Base-by-base conservation (phyloP, 37 sponge, comb jelly and placozoan species). In the Spongia lamella region DNA sequence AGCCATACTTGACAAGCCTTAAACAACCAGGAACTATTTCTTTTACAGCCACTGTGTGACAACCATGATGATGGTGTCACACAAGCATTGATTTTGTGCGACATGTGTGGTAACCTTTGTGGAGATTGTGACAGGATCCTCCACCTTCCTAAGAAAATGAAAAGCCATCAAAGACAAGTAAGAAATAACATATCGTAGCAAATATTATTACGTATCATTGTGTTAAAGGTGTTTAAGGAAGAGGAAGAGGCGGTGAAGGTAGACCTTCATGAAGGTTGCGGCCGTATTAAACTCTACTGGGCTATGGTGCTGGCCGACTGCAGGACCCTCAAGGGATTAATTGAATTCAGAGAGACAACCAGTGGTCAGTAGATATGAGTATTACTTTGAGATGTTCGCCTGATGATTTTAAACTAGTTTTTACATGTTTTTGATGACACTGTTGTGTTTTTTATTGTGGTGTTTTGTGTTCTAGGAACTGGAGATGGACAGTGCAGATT, bases 221-320 rank as follows among this genome's bases (percentile, higher is more conserved):
- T 34, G 13, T 34, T 32, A 25, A 65, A 95, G 96, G 88, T 97
- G 32, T 94, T 97, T 85, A 97, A 97, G 50, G 98, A 90, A 43
- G 98, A 93, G 34, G 98, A 97, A 66, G 98, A 93, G 75, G 92
- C 94, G 16, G 88, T 97, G 51, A 93, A 91, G 67, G 92, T 93
- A 32, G 91, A 93, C 24, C 78, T 94, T 0, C 94, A 97, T 76
- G 98, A 97, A 74, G 92, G 86, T 31, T 90, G 95, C 79, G 91
- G 98, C 29, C 84, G 98, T n/a, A 88, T 89, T 52, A 97, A 97
- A 70, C 92, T 97, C 66, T 97, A 92, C 78, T 97, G 98, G 98
- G 81, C 92, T 30, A 93, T 91, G 86, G 98, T 94, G 20, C 79
- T 93, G 51, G 94, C 92, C 0, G 98, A 97, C 85, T 86, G 88